A percentile compares a stretch with the other conserved stretches of the same genome.
These are phyloP conservation scores for Saguinus midas DNA, from an alignment of 2,113 vertebrate genomes.

Conservation along the genomic window DNA sequence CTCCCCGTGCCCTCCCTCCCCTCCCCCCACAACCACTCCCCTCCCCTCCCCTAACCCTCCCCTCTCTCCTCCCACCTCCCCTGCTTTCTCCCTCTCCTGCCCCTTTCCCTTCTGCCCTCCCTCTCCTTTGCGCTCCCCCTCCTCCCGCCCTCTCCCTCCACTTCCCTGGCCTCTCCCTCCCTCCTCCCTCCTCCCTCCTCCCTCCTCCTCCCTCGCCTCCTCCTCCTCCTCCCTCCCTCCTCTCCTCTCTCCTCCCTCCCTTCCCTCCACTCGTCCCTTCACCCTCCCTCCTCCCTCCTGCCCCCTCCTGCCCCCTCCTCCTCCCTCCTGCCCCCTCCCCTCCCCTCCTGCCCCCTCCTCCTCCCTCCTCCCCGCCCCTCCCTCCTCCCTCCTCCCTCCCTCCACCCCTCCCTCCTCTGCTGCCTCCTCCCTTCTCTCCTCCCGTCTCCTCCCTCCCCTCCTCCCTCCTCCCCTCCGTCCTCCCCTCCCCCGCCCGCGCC, in stretches of 20 bases:
- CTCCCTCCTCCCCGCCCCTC: no score
- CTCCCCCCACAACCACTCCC: not conserved
- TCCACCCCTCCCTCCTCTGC: fast-evolving
- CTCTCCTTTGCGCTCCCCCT: no score
- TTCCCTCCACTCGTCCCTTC: no score
- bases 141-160: fast-evolving
- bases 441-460: fast-evolving
- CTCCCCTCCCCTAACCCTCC: no score
- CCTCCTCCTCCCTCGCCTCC: not conserved
- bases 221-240: fast-evolving
- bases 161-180: fast-evolving
- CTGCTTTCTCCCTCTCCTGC: fast-evolving
- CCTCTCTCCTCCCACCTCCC: fast-evolving
- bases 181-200: no score
- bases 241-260: no score
- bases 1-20: fast-evolving
- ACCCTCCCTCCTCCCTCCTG: no score
- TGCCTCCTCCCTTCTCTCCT: fast-evolving
- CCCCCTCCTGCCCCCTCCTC: no score
- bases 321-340: fast-evolving
- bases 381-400: fast-evolving
- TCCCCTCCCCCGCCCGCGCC: constrained; percentile 45
- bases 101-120: no score
- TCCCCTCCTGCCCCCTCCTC: no score
- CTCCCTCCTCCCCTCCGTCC: not conserved